phyloP scores from a whole-genome alignment of 2,797 vertebrate genomes.

The Microctenopoma steveboyesi region DNA sequence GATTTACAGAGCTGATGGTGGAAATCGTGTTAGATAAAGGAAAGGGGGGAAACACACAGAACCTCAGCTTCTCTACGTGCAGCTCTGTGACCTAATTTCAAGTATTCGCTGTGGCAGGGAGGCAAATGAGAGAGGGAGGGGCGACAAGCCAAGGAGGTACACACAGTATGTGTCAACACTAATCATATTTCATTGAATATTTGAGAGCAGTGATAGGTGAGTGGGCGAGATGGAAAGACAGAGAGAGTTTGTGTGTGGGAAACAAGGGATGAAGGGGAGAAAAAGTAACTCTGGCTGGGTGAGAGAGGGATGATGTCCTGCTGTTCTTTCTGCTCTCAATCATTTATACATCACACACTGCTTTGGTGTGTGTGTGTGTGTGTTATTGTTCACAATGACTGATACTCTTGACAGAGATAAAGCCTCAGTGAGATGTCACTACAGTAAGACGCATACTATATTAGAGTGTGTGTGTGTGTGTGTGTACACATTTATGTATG shows the following conservation, averaged over 20 bases:
- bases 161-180: slow-evolving; percentile 65
- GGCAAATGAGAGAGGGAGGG: slow-evolving; percentile 54
- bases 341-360: slow-evolving; percentile 76
- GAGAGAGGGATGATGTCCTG: slow-evolving; percentile 64
- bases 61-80: slow-evolving; percentile 45
- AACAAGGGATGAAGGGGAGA: slow-evolving; percentile 14
- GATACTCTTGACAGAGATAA: slow-evolving; percentile 42
- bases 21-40: slow-evolving; percentile 38
- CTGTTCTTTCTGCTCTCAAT: slow-evolving; percentile 71
- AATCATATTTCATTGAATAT: slow-evolving; percentile 68
- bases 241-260: slow-evolving; percentile 6
- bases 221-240: slow-evolving; percentile 40
- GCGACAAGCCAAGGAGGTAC: slow-evolving; percentile 42
- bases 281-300: slow-evolving; percentile 45
- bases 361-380: slow-evolving; percentile 6
- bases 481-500: neutral
- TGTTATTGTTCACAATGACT: slow-evolving; percentile 21
- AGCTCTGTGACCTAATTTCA: slow-evolving; percentile 71
- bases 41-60: slow-evolving; percentile 24
- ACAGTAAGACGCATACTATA: slow-evolving; percentile 29
- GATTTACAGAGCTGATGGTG: slow-evolving; percentile 35
- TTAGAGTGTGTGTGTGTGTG: slow-evolving; percentile 17
- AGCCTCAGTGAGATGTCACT: slow-evolving; percentile 63
- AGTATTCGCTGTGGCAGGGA: slow-evolving; percentile 43
- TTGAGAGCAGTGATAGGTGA: slow-evolving; percentile 60